Evolutionary conservation across 1,140 invertebrate genomes (phyloP).

Genomic region (Drosophila watanabei): DNA sequence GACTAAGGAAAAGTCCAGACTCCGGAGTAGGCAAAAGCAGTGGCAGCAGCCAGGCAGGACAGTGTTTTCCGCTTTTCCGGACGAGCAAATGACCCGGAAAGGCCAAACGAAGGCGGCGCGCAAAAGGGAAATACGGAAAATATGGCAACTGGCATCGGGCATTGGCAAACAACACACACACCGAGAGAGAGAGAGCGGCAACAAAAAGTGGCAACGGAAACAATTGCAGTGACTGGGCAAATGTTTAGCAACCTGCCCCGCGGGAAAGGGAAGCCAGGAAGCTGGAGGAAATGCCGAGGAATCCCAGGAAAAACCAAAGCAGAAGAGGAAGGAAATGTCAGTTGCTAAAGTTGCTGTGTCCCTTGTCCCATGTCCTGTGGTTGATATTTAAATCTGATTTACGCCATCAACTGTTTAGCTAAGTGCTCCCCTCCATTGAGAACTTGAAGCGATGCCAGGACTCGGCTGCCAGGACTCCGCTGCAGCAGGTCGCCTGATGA

Average conservation of each 20-base stretch:
- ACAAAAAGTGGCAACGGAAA: constrained; percentile 65
- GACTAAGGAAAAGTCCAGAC: constrained; percentile 25
- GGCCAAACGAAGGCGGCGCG: constrained; percentile 70
- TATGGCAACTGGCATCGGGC: constrained; percentile 41
- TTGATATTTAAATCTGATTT: constrained; percentile 57
- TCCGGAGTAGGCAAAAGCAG: constrained; percentile 16
- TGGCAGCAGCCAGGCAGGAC: constrained; percentile 29
- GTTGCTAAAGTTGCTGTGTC: constrained; percentile 28
- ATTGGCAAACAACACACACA: constrained; percentile 23
- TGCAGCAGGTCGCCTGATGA: neutral
- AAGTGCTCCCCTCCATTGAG: constrained; percentile 21
- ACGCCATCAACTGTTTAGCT: constrained; percentile 40
- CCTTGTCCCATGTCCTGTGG: constrained; percentile 16
- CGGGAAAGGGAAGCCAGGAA: constrained; percentile 19
- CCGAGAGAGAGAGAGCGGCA: constrained; percentile 10
- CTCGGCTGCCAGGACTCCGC: neutral
- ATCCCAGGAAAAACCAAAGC: constrained; percentile 9
- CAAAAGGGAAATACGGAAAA: constrained; percentile 58
- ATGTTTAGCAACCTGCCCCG: constrained; percentile 74
- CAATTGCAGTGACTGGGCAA: constrained; percentile 78
- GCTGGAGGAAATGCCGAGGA: constrained; percentile 14
- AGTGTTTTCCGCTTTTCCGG: constrained; percentile 64
- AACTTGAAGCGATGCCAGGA: constrained; percentile 29
- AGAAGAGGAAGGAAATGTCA: constrained; percentile 18
- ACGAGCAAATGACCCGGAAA: constrained; percentile 78